Evolutionary conservation across 2,113 vertebrate genomes (phyloP), one percentile per base, ranked within the genome.

Genomic region (Salminus brasiliensis): DNA sequence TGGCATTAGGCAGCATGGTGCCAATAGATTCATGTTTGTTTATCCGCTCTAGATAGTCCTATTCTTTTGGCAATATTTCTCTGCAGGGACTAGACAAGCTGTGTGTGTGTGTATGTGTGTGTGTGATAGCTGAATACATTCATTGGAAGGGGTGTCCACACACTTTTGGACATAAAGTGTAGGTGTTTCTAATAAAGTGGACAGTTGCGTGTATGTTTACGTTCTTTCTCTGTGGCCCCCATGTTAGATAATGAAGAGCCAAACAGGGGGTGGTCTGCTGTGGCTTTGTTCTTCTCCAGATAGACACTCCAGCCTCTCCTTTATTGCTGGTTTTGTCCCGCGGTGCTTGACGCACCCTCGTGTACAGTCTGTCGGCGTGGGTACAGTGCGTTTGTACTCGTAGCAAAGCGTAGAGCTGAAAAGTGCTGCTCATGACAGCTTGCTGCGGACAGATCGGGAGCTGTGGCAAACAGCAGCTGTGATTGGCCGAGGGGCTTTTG

Each of bases 401-500:
- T 71, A 65, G 70, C 78, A 67, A 71, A 76, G 45, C 74, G 68
- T 59, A 80, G 45, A 34, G 71, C 74, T 74, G 52, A 53, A 59
- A 27, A 80, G 76, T 53, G 52, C 29, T 78, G 53, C 76, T 78
- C 70, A 62, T 23, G 53, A 78, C 81, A 82, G 82, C 77, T 76
- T 80, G 82, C 57, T 32, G 82, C 36, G 43, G 45, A 60, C 81
- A 83, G 77, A 83, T 59, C 65, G 72, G 75, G 82, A 83, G 32
- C 30, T 45, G 60, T 76, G 68, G 73, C 47, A 71, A 80, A 68
- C 60, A 59, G 71, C 82, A 83, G 77, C 78, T 80, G 82, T 67
- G 78, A 83, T 68, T 83, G 82, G 82, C 78, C 41, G 7, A 80
- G 73, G 76, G 73, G 59, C 39, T 63, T 67, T 60, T 11, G 52